Conservation (phyloP, 2,797 vertebrate genomes). For the Sebastiscus albofasciatus region DNA sequence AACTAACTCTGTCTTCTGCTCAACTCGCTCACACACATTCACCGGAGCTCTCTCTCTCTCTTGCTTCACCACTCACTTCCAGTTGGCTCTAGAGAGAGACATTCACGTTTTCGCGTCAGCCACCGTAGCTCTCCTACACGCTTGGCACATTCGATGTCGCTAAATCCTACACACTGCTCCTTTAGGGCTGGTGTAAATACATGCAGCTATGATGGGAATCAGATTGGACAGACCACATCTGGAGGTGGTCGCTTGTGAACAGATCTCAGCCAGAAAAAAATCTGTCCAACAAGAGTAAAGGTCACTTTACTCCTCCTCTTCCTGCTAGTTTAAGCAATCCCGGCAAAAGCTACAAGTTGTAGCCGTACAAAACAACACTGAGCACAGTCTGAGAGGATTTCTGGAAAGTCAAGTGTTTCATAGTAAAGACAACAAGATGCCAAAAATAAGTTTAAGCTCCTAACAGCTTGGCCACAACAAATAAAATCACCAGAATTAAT, state of each 20-base stretch:
- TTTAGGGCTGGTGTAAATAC: not conserved
- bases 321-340: not conserved
- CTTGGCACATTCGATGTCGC: rapidly evolving
- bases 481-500: not conserved
- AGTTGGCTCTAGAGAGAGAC: too few relatives aligned
- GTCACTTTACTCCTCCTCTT: not conserved
- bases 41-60: too few relatives aligned
- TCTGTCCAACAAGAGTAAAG: not conserved
- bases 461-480: not conserved
- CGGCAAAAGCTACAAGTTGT: not conserved
- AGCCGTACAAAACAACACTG: not conserved
- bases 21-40: too few relatives aligned
- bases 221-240: too few relatives aligned
- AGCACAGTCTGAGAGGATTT: not conserved
- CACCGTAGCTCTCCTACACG: too few relatives aligned
- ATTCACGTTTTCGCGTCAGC: rapidly evolving
- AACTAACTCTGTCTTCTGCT: too few relatives aligned
- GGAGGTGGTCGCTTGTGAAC: not conserved
- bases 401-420: not conserved
- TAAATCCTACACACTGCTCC: too few relatives aligned
- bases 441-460: not conserved
- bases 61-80: too few relatives aligned
- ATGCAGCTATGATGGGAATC: not conserved
- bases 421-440: not conserved
- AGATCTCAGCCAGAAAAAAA: not conserved